Evolutionary conservation across 2,797 vertebrate genomes (phyloP), one percentile per base, ranked within the genome.

Genomic region (Selene dorsalis): DNA sequence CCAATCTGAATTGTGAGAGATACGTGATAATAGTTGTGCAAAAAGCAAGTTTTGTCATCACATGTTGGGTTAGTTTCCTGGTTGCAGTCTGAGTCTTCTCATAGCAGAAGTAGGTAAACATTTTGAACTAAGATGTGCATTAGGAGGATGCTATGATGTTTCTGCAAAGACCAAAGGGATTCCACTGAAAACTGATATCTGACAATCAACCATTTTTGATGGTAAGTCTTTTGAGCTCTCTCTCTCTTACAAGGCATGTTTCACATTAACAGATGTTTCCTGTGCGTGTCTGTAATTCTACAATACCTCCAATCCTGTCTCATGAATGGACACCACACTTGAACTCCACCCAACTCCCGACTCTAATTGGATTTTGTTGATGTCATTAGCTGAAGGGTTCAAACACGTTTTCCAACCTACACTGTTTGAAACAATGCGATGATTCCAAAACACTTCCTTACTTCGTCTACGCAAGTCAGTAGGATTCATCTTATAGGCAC

Each of bases 151-250:
- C 3, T n/a, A n/a, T 12, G 11, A 50, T 24, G 50, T 24, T 24
- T 52, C n/a, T 12, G 22, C n/a, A 52, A 4, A 50, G 47, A 50
- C 47, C 20, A 57, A 24, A 67, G 45, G 24, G 11, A 55, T 8
- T 1, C 30, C 69, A 35, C 52, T 64, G 22, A 60, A 78, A 70
- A 69, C 22, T 22, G 24, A 7, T 18, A 58, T 59, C 39, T 75
- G n/a, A n/a, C 7, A 50, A 22, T 50, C 48, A 50, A 50, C n/a
- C 11, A 4, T 4, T 22, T 3, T 4, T 11, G 3, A 22, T 22
- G 1, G 1, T 50, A 50, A 22, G n/a, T 50, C 47, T 10, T 48
- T 3, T 48, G 30, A 35, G 32, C 6, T 10, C n/a, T 4, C 11
- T 53, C 50, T 53, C 10, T 24, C 24, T 53, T 52, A 3, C 7